A percentile compares a stretch with the other conserved stretches of the same genome.
These are phyloP conservation scores for Gymnodraco acuticeps DNA, from an alignment of 2,797 vertebrate species.

Conservation along the genomic window DNA sequence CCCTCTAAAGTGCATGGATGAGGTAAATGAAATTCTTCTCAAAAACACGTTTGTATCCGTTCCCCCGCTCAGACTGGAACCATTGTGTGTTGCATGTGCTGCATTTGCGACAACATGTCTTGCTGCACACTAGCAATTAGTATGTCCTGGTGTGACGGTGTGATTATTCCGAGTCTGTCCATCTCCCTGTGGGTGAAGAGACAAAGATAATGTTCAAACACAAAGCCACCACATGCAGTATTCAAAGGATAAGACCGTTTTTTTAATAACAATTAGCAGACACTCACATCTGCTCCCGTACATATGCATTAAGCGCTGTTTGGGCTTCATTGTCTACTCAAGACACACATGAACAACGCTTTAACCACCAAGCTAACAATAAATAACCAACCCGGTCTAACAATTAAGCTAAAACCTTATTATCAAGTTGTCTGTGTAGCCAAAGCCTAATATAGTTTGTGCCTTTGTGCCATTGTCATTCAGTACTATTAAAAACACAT, in stretches of 20 bases:
- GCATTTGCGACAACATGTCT: conserved; percentile 96
- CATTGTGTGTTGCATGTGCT: conserved; percentile 98
- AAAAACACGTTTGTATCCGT: conserved; percentile 80
- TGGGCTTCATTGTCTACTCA: conserved; percentile 16
- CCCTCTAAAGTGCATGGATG: conserved; percentile 99
- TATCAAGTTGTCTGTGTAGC: conserved; percentile 18
- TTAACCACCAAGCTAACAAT: conserved; percentile 19
- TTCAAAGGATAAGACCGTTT: conserved; percentile 9
- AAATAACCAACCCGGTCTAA: conserved; percentile 19
- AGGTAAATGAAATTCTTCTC: conserved; percentile 93
- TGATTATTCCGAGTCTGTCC: conserved; percentile 94
- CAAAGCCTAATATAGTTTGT: conserved; percentile 31
- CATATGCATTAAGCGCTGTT: conserved; percentile 16
- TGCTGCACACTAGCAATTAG: conserved; percentile 92
- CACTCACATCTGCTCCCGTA: not conserved
- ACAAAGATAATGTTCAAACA: conserved; percentile 49
- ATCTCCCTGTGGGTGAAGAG: conserved; percentile 88
- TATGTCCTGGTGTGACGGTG: conserved; percentile 93
- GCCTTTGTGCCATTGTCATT: conserved; percentile 32
- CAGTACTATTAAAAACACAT: conserved; percentile 25
- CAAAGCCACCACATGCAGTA: conserved; percentile 2
- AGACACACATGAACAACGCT: not conserved
- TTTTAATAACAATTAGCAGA: conserved; percentile 6
- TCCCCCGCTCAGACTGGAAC: conserved; percentile 93
- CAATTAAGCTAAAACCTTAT: conserved; percentile 21